Evolutionary conservation across 1,140 invertebrate species (phyloP).

Genomic region (Leptoteleia sp.): DNA sequence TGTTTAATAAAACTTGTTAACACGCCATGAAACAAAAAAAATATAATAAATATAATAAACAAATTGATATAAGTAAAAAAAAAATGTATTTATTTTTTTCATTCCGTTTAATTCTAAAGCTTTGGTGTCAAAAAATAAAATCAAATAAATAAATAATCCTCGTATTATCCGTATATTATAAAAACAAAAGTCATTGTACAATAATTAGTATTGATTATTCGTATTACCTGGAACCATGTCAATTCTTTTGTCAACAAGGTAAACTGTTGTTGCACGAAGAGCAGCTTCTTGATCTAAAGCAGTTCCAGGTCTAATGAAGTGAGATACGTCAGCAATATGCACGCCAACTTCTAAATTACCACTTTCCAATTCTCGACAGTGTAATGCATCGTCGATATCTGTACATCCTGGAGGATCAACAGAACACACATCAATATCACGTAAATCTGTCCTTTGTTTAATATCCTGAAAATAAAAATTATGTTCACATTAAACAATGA

Average conservation of each 20-base stretch:
- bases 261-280: conserved; percentile 92
- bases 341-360: conserved; percentile 94
- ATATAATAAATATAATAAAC: no score
- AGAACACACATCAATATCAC: conserved; percentile 94
- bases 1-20: no score
- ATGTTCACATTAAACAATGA: no score
- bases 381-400: conserved; percentile 99
- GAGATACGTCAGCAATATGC: conserved; percentile 97
- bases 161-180: no score
- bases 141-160: no score
- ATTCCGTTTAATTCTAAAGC: no score
- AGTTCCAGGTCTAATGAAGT: conserved; percentile 94
- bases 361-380: conserved; percentile 89
- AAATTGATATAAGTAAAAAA: no score
- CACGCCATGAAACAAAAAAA: no score
- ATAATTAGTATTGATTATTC: no score
- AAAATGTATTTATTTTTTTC: no score
- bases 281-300: conserved; percentile 94
- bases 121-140: no score
- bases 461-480: conserved; percentile 85
- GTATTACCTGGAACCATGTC: conserved; percentile 94
- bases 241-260: conserved; percentile 93
- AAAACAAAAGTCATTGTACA: no score
- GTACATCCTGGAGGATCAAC: conserved; percentile 99
- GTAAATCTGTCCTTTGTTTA: conserved; percentile 89